phyloP scores from a whole-genome alignment of 2,113 vertebrate species.

The Phyllostomus discolor region DNA sequence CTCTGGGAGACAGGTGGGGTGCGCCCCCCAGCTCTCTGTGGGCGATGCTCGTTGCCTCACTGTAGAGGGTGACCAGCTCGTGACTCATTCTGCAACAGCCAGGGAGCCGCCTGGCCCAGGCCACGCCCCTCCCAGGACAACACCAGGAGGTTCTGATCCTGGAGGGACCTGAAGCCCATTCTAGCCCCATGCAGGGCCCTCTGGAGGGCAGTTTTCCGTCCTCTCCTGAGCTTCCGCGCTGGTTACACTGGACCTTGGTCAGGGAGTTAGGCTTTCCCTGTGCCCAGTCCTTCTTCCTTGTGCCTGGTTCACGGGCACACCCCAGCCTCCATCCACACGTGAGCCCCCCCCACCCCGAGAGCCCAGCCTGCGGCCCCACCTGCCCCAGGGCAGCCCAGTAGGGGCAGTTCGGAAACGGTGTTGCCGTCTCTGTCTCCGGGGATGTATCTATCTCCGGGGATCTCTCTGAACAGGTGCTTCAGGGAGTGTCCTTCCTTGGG shows the following conservation, averaged over 20 bases:
- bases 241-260: not conserved
- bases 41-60: not conserved
- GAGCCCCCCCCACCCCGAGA: not conserved
- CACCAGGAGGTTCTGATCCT: not conserved
- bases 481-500: not conserved
- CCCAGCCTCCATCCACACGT: not conserved
- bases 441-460: not conserved
- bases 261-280: not conserved
- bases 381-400: no score
- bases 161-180: not conserved
- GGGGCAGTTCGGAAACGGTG: not conserved
- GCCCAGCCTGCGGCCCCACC: not conserved
- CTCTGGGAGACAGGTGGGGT: not conserved
- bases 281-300: not conserved
- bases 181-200: not conserved
- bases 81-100: rapidly evolving
- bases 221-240: not conserved
- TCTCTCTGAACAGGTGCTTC: not conserved
- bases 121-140: not conserved
- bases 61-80: not conserved
- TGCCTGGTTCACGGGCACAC: not conserved
- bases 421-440: not conserved
- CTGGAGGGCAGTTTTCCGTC: not conserved
- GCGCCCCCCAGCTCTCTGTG: no score
- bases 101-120: not conserved